Conservation (phyloP, 1,140 invertebrate genomes). For the Cherax quadricarinatus region DNA sequence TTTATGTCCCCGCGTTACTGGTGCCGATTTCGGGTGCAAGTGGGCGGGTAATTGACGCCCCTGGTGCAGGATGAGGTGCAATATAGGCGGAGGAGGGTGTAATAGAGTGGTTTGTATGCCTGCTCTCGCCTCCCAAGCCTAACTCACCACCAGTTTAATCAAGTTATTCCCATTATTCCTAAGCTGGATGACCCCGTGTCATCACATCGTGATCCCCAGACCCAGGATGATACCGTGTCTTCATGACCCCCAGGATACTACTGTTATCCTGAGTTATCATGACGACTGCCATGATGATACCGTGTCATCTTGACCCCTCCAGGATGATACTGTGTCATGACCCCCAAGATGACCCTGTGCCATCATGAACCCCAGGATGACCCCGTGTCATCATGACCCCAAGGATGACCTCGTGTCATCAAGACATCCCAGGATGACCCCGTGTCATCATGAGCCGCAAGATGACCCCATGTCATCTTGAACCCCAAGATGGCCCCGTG, state of each 20-base stretch:
- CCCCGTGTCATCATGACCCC: neutral
- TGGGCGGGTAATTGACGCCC: constrained; percentile 25
- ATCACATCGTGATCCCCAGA: neutral
- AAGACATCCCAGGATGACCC: neutral
- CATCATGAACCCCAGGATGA: neutral
- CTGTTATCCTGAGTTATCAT: too few relatives aligned
- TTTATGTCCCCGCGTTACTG: constrained; percentile 16
- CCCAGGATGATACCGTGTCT: too few relatives aligned
- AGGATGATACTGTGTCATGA: too few relatives aligned
- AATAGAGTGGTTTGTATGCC: constrained; percentile 32
- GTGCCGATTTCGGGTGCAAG: neutral
- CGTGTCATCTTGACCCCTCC: neutral
- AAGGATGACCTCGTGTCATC: too few relatives aligned
- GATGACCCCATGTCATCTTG: neutral
- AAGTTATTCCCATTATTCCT: constrained; percentile 34
- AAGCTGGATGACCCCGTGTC: neutral
- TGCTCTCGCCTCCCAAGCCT: neutral
- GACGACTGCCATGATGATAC: neutral
- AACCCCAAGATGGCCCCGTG: too few relatives aligned
- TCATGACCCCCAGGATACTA: neutral
- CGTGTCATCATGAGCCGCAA: too few relatives aligned
- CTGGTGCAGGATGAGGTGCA: neutral
- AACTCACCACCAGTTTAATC: constrained; percentile 28
- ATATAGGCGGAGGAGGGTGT: neutral
- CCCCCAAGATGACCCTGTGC: neutral